A percentile compares a stretch with the other conserved stretches of the same genome.
Conservation (phyloP, 2,113 vertebrate species). For the Motacilla tschutschensis region DNA sequence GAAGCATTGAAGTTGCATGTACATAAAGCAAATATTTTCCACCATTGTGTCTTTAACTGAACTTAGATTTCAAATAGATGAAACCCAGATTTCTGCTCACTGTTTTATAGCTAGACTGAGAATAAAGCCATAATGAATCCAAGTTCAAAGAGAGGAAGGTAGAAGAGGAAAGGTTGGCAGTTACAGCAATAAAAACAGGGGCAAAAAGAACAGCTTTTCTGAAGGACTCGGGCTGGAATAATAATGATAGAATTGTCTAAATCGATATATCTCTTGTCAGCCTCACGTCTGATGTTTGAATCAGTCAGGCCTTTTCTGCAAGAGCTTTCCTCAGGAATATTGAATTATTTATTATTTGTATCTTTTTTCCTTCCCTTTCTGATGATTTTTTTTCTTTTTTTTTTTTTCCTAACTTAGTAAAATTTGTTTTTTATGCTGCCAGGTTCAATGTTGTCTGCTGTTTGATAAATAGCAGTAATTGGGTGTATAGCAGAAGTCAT, state of each 20-base stretch:
- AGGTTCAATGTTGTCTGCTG: conserved; percentile 75
- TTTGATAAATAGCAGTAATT: conserved; percentile 86
- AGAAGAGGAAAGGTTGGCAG: conserved; percentile 65
- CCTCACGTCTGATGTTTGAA: conserved; percentile 83
- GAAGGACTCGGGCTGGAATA: conserved; percentile 78
- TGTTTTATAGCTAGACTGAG: conserved; percentile 48
- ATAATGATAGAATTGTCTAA: conserved; percentile 86
- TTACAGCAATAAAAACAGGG: conserved; percentile 74
- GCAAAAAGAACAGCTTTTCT: conserved; percentile 75
- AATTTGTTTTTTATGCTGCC: conserved; percentile 81
- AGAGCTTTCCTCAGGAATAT: conserved; percentile 80
- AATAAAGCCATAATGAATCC: conserved; percentile 70
- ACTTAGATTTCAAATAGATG: background rate
- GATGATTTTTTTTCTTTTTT: conserved; percentile 51
- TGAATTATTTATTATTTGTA: conserved; percentile 91
- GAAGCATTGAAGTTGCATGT: background rate
- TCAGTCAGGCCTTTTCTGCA: conserved; percentile 79
- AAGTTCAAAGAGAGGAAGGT: conserved; percentile 69
- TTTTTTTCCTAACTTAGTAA: conserved; percentile 70
- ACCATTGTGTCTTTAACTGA: conserved; percentile 1
- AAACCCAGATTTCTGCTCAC: conserved; percentile 46
- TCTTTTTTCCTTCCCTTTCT: conserved; percentile 73
- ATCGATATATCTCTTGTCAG: conserved; percentile 85
- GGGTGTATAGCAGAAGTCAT: conserved; percentile 73
- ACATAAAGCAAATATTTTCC: conserved; percentile 34